Evolutionary conservation across 2,113 vertebrate species (phyloP).

Genomic region (Dendrocopos noguchii): DNA sequence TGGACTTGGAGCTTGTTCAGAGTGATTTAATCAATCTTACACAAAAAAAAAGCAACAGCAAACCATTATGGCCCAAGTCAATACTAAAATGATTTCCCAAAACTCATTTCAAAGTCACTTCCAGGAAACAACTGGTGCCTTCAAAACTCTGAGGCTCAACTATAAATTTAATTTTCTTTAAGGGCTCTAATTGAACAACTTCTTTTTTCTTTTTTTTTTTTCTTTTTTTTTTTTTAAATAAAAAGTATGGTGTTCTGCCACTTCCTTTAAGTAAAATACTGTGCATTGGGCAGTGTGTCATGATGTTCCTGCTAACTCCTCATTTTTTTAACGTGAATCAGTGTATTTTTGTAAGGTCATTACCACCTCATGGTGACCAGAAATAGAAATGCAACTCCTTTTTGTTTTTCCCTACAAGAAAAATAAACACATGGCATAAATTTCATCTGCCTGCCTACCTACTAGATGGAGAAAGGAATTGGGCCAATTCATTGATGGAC

Average conservation of each 20-base stretch:
- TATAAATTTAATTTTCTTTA: conserved; percentile 59
- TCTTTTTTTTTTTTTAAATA: neutral
- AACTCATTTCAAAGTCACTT: conserved; percentile 66
- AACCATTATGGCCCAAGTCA: conserved; percentile 51
- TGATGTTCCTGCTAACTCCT: neutral
- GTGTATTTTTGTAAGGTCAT: neutral
- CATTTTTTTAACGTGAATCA: neutral
- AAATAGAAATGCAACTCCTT: neutral
- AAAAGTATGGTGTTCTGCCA: neutral
- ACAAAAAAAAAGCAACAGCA: conserved; percentile 53
- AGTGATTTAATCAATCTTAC: conserved; percentile 64
- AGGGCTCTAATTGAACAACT: conserved; percentile 9
- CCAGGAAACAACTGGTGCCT: conserved; percentile 54
- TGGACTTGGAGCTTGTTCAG: conserved; percentile 45
- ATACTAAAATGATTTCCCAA: conserved; percentile 71
- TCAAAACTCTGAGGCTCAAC: conserved; percentile 25
- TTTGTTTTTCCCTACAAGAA: neutral
- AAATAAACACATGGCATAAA: conserved; percentile 42
- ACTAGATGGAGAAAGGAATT: conserved; percentile 41
- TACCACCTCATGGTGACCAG: conserved; percentile 11
- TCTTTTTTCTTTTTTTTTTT: neutral
- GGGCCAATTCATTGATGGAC: neutral
- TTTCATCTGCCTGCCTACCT: conserved; percentile 20
- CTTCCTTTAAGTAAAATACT: conserved; percentile 24
- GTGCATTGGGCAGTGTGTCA: neutral